Evolutionary conservation across 1,140 invertebrate genomes (phyloP).

Genomic region (Lordiphosa clarofinis): DNA sequence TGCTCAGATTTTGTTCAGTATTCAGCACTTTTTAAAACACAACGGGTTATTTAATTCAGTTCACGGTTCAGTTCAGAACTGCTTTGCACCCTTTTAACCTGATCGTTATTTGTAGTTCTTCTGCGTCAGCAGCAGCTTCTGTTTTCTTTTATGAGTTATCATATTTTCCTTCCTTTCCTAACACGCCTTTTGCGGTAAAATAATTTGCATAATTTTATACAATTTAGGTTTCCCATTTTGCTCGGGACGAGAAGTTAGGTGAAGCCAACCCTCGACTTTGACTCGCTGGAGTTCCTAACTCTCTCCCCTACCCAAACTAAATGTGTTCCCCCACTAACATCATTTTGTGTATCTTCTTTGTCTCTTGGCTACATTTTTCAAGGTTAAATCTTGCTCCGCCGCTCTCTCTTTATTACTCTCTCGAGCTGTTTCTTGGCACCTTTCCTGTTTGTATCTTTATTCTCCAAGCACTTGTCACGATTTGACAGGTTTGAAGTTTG

Average conservation of each 20-base stretch:
- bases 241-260: neutral
- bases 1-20: too few species aligned
- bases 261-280: slow-evolving; percentile 1
- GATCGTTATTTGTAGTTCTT: slow-evolving; percentile 67
- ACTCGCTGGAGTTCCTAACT: neutral
- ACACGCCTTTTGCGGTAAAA: slow-evolving; percentile 32
- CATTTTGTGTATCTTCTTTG: slow-evolving; percentile 9
- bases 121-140: slow-evolving; percentile 42
- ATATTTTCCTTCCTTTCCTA: slow-evolving; percentile 25
- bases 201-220: slow-evolving; percentile 42
- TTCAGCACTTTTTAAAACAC: too few species aligned
- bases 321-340: too few species aligned
- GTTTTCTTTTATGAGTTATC: slow-evolving; percentile 61
- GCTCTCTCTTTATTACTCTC: slow-evolving; percentile 13
- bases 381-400: slow-evolving; percentile 34
- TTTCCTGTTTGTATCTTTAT: neutral
- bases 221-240: slow-evolving; percentile 6
- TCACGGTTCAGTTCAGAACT: too few species aligned
- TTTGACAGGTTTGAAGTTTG: slow-evolving; percentile 30
- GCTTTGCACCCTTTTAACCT: slow-evolving; percentile 16
- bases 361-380: slow-evolving; percentile 38
- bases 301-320: neutral
- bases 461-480: slow-evolving; percentile 31
- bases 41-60: too few species aligned
- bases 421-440: neutral